Percentiles rank a stretch among this genome's conserved stretches.
phyloP scores from a whole-genome alignment of 2,113 vertebrate genomes.

The Haemorhous mexicanus region DNA sequence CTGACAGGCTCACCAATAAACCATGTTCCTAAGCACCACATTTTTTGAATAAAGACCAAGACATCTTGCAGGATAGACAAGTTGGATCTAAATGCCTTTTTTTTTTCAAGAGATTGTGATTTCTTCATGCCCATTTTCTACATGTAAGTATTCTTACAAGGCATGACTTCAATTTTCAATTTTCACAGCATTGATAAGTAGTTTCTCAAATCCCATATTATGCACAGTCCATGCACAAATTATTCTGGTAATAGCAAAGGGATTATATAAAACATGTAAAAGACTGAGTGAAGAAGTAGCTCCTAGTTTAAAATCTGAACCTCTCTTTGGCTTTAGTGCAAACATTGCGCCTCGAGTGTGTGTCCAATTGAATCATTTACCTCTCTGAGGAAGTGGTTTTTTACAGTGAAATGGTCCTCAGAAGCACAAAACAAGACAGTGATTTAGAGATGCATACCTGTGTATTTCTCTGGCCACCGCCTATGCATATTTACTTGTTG shows the following conservation, averaged over 20 bases:
- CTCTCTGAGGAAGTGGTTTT: neutral
- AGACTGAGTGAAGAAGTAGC: neutral
- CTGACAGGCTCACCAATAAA: neutral
- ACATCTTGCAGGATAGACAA: neutral
- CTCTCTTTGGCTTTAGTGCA: neutral
- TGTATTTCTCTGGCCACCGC: rapidly evolving
- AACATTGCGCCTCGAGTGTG: neutral
- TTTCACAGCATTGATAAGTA: neutral
- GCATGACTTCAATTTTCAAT: neutral
- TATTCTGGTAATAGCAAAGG: neutral
- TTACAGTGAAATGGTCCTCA: neutral
- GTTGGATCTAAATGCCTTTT: neutral
- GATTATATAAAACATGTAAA: neutral
- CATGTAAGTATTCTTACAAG: neutral
- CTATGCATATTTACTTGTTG: neutral
- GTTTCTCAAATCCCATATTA: neutral
- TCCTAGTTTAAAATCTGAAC: neutral
- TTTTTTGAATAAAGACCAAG: neutral
- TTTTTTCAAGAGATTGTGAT: neutral
- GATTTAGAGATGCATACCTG: neutral
- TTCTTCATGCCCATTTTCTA: neutral
- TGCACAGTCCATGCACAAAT: neutral
- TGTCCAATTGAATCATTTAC: neutral
- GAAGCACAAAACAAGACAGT: neutral
- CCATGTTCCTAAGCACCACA: neutral